Base-by-base conservation (phyloP, 2,888 invertebrate genomes). In the Baccha elongata region DNA sequence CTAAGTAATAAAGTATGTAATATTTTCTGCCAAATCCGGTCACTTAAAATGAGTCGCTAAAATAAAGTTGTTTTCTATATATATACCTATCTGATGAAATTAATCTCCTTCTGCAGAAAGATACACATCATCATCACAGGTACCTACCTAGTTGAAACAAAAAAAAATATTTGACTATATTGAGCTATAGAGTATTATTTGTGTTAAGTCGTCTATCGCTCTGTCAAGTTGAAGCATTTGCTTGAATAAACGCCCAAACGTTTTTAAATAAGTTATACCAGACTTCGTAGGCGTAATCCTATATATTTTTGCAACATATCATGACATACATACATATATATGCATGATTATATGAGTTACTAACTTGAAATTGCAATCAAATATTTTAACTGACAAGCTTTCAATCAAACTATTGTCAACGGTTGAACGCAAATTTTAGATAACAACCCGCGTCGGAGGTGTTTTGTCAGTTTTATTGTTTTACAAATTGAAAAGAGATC, bases 1-100 rank as follows among this genome's bases (percentile, higher is more conserved):
- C 52, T 52, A 32, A 52, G 52, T 52, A 23, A 8, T 44, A 21
- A 1, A n/a, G n/a, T 11, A 19, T 44, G 48, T 48, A 32, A 17
- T 53, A 29, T 23, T 13, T 10, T 55, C 58, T 78, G 58, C 58
- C 65, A 44, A 78, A 78, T 78, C 78, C 78, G 78, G 78, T 78
- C 72, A 64, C 78, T 60, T 65, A 26, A 71, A 75, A 67, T 60
- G 35, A 60, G 13, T 62, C 44, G 75, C 52, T 62, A n/a, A n/a
- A n/a, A n/a, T 7, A 29, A 55, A 53, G 32, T 75, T 53, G 69
- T 55, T 26, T 53, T 21, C 13, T 37, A n/a, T 35, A 53, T 26
- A 26, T 6, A 2, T 7, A 7, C 3, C 4, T 44, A 29, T 60
- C 42, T 60, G 60, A 44, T 44, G 60, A 60, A 60, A 60, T 60